Base-by-base conservation (phyloP, 2,797 vertebrate genomes). In the Pterois miles region DNA sequence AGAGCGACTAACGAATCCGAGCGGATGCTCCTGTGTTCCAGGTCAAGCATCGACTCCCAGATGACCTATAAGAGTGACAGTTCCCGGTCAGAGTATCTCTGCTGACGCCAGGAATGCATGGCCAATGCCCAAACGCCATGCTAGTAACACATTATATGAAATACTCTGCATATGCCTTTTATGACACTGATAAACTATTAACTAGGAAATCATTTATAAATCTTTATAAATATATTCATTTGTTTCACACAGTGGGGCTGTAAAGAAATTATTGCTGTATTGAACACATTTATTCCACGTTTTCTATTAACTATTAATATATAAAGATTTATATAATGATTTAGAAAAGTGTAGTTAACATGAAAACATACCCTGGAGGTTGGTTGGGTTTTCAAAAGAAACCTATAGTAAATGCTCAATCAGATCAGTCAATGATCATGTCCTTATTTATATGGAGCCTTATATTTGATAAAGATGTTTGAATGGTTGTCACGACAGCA, bases 41-140 rank as follows among this genome's bases (percentile, higher is more conserved):
- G 96, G 76, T 96, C 96, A 20, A 98, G 97, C 85, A 96, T 96
- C 13, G 98, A 98, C 85, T 98, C 97, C 65, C 96, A 97, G 86
- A 94, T 95, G 94, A 97, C 97, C 8, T 97, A 95, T 81, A 98
- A 96, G 92, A 97, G 96, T 4, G 97, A 98, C 80, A 93, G 91
- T 52, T 97, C 94, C 58, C 95, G 95, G 6, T 95, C 95, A 3
- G 97, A 98, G 82, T 97, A 96, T 84, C 95, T 96, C 57, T 97
- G 96, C 89, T 99, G 63, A 94, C 2, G 2, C 8, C 74, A 82
- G 56, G 50, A 59, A 36, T 40, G 43, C 29, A 64, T 43, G 65
- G 80, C 75, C 63, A 75, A 43, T 40, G 4, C n/a, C 20, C 53
- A 77, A 48, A 74, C 38, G 58, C 62, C 74, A 80, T 80, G 38